Conservation (phyloP, 2,113 vertebrate genomes). For the Typhlomys cinereus region DNA sequence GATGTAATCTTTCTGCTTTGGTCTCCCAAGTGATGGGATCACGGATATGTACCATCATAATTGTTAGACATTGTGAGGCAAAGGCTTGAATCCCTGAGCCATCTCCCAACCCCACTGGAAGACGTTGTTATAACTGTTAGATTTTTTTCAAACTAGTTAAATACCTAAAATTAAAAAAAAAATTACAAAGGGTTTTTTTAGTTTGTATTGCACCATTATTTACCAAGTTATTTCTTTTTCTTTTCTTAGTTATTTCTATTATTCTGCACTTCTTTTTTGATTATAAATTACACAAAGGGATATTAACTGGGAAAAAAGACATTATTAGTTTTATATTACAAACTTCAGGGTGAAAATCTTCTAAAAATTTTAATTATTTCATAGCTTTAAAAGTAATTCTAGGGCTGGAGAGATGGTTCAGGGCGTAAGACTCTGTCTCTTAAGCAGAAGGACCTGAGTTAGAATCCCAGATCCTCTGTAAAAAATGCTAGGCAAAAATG, state of each 20-base stretch:
- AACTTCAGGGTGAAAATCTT: constrained; percentile 12
- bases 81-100: too few species aligned
- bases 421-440: background rate
- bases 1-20: background rate
- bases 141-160: constrained; percentile 55
- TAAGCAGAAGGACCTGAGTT: background rate
- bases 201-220: constrained; percentile 50
- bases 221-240: too few species aligned
- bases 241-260: constrained; percentile 52
- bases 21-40: background rate
- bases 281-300: constrained; percentile 29
- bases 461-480: background rate
- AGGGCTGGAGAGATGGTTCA: background rate
- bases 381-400: too few species aligned
- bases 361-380: background rate
- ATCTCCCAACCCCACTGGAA: too few species aligned
- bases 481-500: background rate
- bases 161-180: constrained; percentile 58
- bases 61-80: background rate
- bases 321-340: background rate
- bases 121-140: constrained; percentile 2
- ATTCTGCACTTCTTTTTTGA: constrained; percentile 18
- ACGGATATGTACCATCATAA: background rate
- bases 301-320: background rate
- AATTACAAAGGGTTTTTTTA: constrained; percentile 30